These are phyloP conservation scores for Peromyscus polionotus DNA, from an alignment of 2,113 vertebrate species.

Conservation along the genomic window DNA sequence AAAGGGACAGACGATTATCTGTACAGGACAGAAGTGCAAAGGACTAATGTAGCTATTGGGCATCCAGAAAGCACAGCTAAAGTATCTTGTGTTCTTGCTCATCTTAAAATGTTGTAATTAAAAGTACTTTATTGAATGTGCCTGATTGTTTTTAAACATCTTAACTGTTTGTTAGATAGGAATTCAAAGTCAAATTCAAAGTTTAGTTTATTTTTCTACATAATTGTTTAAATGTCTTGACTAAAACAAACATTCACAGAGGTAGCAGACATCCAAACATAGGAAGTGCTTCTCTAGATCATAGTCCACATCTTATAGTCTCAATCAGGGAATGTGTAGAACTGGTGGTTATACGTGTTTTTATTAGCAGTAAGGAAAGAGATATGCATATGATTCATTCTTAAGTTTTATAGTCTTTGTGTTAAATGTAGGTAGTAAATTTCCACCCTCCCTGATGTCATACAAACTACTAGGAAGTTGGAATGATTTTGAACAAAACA, in stretches of 20 bases:
- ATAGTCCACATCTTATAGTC: background rate
- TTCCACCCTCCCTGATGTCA: background rate
- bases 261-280: background rate
- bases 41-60: background rate
- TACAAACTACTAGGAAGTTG: conserved; percentile 7
- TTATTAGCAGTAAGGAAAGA: background rate
- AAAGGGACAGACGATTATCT: background rate
- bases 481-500: conserved; percentile 19
- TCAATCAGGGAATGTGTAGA: background rate
- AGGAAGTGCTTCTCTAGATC: background rate
- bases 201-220: background rate
- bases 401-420: background rate
- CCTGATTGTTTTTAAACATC: background rate
- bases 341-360: background rate
- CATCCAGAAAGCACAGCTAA: background rate
- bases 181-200: conserved; percentile 9
- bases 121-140: conserved; percentile 1
- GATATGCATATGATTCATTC: background rate
- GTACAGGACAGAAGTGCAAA: background rate
- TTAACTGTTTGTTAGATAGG: background rate
- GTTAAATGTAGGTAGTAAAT: conserved; percentile 53
- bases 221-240: background rate
- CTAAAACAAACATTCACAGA: background rate
- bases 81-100: background rate
- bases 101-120: conserved; percentile 8